phyloP scores from a whole-genome alignment of 2,113 vertebrate species.

The Actenoides lindsayi region DNA sequence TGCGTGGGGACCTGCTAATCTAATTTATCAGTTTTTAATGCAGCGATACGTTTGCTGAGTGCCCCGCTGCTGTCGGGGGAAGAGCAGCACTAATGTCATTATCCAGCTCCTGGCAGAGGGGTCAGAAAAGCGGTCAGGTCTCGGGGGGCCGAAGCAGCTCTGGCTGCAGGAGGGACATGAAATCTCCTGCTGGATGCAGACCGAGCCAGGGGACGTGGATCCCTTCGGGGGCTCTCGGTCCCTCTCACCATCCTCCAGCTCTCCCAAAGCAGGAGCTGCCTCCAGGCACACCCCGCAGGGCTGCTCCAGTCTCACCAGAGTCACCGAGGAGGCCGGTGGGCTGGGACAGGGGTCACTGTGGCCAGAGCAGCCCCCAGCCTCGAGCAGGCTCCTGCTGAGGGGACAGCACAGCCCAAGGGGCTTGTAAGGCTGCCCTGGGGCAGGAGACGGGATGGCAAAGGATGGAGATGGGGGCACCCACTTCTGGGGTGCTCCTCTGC shows the following conservation, averaged over 20 bases:
- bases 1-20: neutral
- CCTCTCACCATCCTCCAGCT: neutral
- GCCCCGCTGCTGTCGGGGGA: neutral
- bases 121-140: rapidly evolving
- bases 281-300: rapidly evolving
- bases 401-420: neutral
- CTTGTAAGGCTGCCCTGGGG: neutral
- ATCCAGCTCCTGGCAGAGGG: neutral
- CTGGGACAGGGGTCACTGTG: rapidly evolving
- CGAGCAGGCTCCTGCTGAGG: neutral
- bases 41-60: neutral
- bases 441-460: rapidly evolving
- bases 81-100: neutral
- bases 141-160: neutral
- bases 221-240: neutral
- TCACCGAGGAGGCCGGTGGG: neutral
- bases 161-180: rapidly evolving
- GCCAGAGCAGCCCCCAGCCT: neutral
- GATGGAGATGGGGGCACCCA: neutral
- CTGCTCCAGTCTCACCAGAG: neutral
- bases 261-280: neutral
- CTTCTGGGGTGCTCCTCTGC: neutral
- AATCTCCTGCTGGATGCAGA: neutral
- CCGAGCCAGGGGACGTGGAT: neutral
- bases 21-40: neutral